A percentile compares a stretch with the other conserved stretches of the same genome.
Evolutionary conservation across 2,797 vertebrate genomes (phyloP).

Genomic region (Halcyon smyrnensis): DNA sequence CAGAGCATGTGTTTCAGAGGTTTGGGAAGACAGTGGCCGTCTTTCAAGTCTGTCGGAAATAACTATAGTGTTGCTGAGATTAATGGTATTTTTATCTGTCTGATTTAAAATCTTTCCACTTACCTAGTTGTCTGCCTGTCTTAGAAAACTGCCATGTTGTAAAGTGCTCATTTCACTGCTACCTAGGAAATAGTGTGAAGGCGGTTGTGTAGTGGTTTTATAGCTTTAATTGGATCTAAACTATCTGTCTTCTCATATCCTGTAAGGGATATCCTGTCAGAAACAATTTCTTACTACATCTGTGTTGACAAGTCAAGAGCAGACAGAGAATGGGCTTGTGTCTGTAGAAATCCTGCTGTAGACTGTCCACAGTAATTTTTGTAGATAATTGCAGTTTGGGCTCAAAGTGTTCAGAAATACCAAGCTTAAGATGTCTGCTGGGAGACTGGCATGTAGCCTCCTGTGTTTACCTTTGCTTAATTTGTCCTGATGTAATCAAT

Average conservation of each 20-base stretch:
- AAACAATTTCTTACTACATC: background rate
- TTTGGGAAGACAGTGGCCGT: background rate
- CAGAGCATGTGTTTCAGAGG: background rate
- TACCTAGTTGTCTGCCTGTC: background rate
- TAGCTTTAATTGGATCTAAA: background rate
- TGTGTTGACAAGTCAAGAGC: background rate
- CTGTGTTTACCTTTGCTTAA: background rate
- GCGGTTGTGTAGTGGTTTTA: background rate
- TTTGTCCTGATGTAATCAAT: background rate
- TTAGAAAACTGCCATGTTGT: background rate
- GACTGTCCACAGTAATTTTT: background rate
- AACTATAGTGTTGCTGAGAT: background rate
- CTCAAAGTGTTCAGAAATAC: background rate
- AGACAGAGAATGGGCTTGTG: background rate
- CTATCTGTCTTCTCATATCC: background rate
- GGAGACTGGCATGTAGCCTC: background rate
- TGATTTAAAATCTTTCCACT: background rate
- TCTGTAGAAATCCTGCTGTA: background rate
- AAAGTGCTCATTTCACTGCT: background rate
- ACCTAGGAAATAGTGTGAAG: background rate
- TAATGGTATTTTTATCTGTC: conserved; percentile 6
- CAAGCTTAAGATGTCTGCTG: background rate
- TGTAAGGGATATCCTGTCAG: background rate
- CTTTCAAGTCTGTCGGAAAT: conserved; percentile 15
- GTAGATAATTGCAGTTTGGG: background rate